Evolutionary conservation across 1,140 invertebrate genomes (phyloP), one percentile per base, ranked within the genome.

Genomic region (Aphis gossypii): DNA sequence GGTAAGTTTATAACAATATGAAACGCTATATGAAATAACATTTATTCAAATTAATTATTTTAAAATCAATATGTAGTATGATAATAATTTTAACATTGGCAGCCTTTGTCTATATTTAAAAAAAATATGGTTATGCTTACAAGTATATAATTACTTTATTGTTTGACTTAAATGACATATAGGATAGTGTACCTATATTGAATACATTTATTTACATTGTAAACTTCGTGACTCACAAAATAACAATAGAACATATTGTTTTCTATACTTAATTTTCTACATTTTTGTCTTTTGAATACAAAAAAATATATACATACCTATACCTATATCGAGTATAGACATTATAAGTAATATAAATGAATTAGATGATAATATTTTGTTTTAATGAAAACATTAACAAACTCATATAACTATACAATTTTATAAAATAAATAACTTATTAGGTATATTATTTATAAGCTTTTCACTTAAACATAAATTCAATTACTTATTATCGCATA

Each of bases 101-200:
- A 83, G 21, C 35, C 82, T 6, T 41, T 41, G 76, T 83, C 2
- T 23, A 35, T 4, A 18, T 38, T 1, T 23, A 30, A 86, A 86
- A 86, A 41, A 86, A 86, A 86, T 86, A 44, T 86, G 41, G 83
- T 86, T 41, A 18, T 44, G 41, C 21, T 14, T 83, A 25, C 8
- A 9, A 86, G 83, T 86, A 86, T 86, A 86, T 86, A n/a, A 35
- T 48, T 51, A 88, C 20, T 88, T 88, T n/a, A 51, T 21, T 88
- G 46, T 51, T 88, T 48, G 18, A n/a, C 46, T 88, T 35, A 21
- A 88, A 88, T 35, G 30, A 14, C 7, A 51, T 41, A 44, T 76
- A 76, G 60, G 30, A 76, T n/a, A 76, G 4, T 76, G n/a, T 68
- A 68, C 9, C 9, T 44, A 30, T 41, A 86, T 25, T 14, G 23